These are phyloP conservation scores for Odontamblyopus rebecca DNA, from an alignment of 2,797 vertebrate genomes.

Conservation along the genomic window DNA sequence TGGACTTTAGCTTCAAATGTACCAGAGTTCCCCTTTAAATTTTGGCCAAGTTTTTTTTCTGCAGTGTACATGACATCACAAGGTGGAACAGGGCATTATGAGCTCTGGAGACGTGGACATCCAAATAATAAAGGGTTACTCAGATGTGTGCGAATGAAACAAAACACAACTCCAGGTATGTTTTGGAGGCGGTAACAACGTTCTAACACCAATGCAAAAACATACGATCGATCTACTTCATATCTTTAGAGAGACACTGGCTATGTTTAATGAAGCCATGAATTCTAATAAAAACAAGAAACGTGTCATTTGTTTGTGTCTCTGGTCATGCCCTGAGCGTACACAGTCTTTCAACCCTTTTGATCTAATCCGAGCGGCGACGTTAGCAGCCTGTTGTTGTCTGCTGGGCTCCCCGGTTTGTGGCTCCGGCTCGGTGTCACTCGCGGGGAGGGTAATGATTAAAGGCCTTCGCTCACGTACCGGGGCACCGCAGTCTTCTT, in stretches of 20 bases:
- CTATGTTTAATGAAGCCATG: slow-evolving; percentile 68
- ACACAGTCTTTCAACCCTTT: slow-evolving; percentile 51
- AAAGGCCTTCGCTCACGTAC: slow-evolving; percentile 68
- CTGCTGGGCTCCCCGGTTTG: slow-evolving; percentile 56
- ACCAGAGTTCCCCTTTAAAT: too few relatives aligned
- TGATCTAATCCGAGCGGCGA: slow-evolving; percentile 58
- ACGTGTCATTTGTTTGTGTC: slow-evolving; percentile 37
- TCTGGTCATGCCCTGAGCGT: slow-evolving; percentile 59
- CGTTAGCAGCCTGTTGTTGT: slow-evolving; percentile 70
- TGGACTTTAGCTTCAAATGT: too few relatives aligned
- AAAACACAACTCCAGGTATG: too few relatives aligned
- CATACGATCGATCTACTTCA: slow-evolving; percentile 62
- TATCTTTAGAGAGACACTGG: slow-evolving; percentile 60
- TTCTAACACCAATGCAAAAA: slow-evolving; percentile 31
- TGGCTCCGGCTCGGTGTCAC: slow-evolving; percentile 52
- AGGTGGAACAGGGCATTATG: too few relatives aligned
- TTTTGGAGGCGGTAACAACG: too few relatives aligned
- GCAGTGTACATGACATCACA: too few relatives aligned
- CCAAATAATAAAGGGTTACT: too few relatives aligned
- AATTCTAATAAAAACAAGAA: slow-evolving; percentile 51
- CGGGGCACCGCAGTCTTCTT: slow-evolving; percentile 41
- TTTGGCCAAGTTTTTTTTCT: too few relatives aligned
- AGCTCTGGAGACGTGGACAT: too few relatives aligned
- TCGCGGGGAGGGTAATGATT: slow-evolving; percentile 74
- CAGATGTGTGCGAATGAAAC: too few relatives aligned